These are phyloP conservation scores for Clarias pachynema DNA, from an alignment of 2,797 vertebrate species.

Conservation along the genomic window DNA sequence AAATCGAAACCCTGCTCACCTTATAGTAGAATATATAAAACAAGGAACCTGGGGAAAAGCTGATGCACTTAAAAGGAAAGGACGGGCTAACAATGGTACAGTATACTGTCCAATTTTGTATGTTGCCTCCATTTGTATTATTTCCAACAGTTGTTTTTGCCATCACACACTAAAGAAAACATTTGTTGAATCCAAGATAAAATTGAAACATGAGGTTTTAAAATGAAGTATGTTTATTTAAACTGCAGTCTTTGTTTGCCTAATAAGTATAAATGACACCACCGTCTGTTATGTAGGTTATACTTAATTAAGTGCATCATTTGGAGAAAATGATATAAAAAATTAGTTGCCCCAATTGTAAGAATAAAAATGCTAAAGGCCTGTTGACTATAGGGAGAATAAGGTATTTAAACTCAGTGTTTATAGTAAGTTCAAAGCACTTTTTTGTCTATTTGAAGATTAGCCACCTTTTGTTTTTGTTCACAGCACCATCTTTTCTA, in stretches of 20 bases:
- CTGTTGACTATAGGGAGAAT: not conserved
- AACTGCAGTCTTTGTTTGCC: not conserved
- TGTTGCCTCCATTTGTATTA: not conserved
- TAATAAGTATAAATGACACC: no score
- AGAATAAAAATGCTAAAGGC: not conserved
- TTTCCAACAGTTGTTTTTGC: not conserved
- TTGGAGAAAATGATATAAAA: not conserved
- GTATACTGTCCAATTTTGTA: not conserved
- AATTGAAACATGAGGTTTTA: not conserved
- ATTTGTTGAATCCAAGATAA: not conserved
- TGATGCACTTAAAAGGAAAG: not conserved
- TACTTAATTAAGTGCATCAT: not conserved
- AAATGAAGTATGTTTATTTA: not conserved
- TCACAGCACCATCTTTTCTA: slow-evolving; percentile 34
- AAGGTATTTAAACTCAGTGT: not conserved
- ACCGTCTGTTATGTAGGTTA: not conserved
- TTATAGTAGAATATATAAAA: not conserved
- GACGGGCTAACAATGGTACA: not conserved
- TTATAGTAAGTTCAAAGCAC: not conserved
- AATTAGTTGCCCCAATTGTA: not conserved
- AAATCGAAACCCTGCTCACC: not conserved
- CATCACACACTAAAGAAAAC: not conserved
- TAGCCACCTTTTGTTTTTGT: slow-evolving; percentile 33
- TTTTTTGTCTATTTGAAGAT: slow-evolving; percentile 19
- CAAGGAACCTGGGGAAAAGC: not conserved